Percentiles rank a stretch among this genome's conserved stretches.
phyloP scores from a whole-genome alignment of 2,888 invertebrate species.

The Drosophila ustulata region DNA sequence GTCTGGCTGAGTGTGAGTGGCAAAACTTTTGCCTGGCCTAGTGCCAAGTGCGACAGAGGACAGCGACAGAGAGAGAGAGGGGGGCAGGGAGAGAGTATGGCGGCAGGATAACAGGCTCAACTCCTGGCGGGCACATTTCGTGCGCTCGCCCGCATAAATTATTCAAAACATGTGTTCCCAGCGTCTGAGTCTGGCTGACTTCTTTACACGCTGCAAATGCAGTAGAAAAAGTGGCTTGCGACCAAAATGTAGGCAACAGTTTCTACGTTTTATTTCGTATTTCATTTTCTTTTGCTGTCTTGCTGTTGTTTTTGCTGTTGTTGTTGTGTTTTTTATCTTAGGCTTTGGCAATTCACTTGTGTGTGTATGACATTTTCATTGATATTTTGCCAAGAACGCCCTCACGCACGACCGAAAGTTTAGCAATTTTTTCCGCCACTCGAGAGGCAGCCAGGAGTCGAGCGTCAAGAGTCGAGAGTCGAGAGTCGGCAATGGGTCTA shows the following conservation, averaged over 20 bases:
- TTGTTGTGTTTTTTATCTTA: conserved; percentile 56
- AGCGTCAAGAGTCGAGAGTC: conserved; percentile 51
- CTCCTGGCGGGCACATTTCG: conserved; percentile 78
- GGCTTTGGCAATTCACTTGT: conserved; percentile 61
- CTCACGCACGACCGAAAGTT: conserved; percentile 71
- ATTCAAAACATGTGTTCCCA: conserved; percentile 83
- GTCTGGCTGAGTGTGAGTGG: conserved; percentile 25
- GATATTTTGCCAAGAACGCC: conserved; percentile 54
- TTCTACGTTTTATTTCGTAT: conserved; percentile 19
- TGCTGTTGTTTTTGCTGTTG: conserved; percentile 12
- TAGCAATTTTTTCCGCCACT: conserved; percentile 75
- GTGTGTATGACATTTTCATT: conserved; percentile 78
- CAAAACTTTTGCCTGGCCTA: conserved; percentile 77
- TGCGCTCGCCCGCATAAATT: conserved; percentile 81
- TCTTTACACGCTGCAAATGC: conserved; percentile 56
- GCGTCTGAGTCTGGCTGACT: conserved; percentile 59
- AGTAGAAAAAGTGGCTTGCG: conserved; percentile 61
- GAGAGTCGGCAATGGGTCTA: conserved; percentile 46
- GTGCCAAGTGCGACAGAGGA: conserved; percentile 48
- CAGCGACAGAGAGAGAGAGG: neutral
- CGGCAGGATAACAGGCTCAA: conserved; percentile 59
- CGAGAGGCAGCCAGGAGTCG: conserved; percentile 31
- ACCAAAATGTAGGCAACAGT: conserved; percentile 61
- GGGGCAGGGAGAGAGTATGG: conserved; percentile 17
- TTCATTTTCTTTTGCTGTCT: conserved; percentile 6